Evolutionary conservation across 2,888 invertebrate species (phyloP).

Genomic region (Hanleya hanleyi): DNA sequence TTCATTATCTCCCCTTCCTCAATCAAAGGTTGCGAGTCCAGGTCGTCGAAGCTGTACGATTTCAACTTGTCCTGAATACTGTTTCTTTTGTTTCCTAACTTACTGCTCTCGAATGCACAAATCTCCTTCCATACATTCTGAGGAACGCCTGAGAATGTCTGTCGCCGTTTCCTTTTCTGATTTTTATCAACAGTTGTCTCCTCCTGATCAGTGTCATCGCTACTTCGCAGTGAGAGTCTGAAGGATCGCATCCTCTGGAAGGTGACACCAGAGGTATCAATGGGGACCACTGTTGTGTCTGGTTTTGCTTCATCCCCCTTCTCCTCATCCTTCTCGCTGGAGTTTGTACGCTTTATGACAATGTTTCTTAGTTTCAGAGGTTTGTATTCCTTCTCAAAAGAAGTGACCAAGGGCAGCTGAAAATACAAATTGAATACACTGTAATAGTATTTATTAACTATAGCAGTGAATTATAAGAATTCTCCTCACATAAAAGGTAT

Average conservation of each 20-base stretch:
- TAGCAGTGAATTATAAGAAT: no score
- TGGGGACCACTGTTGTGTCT: constrained; percentile 89
- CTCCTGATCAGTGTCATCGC: constrained; percentile 26
- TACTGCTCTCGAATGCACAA: constrained; percentile 52
- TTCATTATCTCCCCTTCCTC: constrained; percentile 57
- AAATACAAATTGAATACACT: constrained; percentile 8
- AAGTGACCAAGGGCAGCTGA: constrained; percentile 43
- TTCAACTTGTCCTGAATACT: constrained; percentile 42
- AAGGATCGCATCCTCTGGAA: constrained; percentile 92
- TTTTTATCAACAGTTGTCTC: constrained; percentile 31
- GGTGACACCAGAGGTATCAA: constrained; percentile 90
- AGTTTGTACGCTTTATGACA: constrained; percentile 49
- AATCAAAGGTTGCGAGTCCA: constrained; percentile 43
- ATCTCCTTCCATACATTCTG: constrained; percentile 61
- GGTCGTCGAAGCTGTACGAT: constrained; percentile 63
- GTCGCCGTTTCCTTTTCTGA: constrained; percentile 49
- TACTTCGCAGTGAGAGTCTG: constrained; percentile 81
- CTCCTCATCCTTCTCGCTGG: constrained; percentile 51
- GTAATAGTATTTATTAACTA: no score
- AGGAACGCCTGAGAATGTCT: constrained; percentile 64
- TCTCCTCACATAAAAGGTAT: no score
- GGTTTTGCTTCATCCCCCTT: constrained; percentile 39
- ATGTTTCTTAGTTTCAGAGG: constrained; percentile 33
- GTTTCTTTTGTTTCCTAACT: not conserved
- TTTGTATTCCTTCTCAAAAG: constrained; percentile 60